Base-by-base conservation (phyloP, 2,113 vertebrate genomes). In the Mirza zaza region DNA sequence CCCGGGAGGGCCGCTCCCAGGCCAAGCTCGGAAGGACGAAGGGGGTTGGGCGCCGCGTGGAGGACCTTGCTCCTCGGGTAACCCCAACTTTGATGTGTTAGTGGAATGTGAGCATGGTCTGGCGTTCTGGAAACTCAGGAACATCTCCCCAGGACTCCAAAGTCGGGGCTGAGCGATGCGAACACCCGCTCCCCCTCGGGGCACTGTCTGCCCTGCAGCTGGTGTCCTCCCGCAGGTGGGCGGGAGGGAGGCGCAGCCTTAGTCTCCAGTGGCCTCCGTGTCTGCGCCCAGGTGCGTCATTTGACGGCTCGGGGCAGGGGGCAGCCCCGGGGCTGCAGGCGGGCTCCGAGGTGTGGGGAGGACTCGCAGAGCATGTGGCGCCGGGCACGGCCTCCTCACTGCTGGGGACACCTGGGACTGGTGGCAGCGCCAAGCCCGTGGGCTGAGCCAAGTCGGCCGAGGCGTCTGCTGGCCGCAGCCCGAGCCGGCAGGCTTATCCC, bases 111-210 rank as follows among this genome's bases (percentile, higher is more conserved):
- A 61, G 59, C 59, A 25, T 61, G 21, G 23, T 25, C 23, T 1
- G 59, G 59, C 59, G 0, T 32, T 14, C 67, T 15, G 52, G 50
- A 36, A 42, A 3, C 12, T 13, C 34, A 42, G 13, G 5, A 14
- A 25, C 0, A 5, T 17, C 75, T n/a, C 42, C 34, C 23, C 3
- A 0, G 4, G 25, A 45, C 34, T 36, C 23, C 50, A 4, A 13
- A 21, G 9, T 2, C 2, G 18, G 42, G 27, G 23, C 73, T 27
- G 59, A 23, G 59, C 23, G 23, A 11, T 61, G 8, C 29, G 52
- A 50, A n/a, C 11, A 0, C 39, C 11, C 0, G 8, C 12, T 9
- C 12, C 39, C 15, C 23, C 6, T 11, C 0, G 1, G 59, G 25
- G 21, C 8, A 32, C 0, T 6, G 15, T 39, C 63, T 4, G 2